phyloP scores from a whole-genome alignment of 2,797 vertebrate species.

The Pangasius mekongensis region DNA sequence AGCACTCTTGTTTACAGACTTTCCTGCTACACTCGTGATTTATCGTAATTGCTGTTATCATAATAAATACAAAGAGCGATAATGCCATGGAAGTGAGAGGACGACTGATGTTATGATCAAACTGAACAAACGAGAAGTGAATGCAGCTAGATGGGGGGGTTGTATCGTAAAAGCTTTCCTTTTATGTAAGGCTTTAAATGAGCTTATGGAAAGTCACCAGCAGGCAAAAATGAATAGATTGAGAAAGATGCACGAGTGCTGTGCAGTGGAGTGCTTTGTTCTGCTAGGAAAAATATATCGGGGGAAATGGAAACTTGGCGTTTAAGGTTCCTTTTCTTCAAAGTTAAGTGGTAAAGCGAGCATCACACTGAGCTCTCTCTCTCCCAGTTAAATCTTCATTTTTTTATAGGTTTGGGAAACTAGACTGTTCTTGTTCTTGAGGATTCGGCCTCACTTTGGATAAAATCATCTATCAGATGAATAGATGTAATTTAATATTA shows the following conservation, averaged over 20 bases:
- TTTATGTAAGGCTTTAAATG: conserved; percentile 10
- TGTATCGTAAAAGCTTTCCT: conserved; percentile 1
- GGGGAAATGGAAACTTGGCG: not conserved
- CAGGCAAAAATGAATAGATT: not conserved
- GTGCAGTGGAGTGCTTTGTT: conserved; percentile 1
- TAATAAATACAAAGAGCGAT: conserved; percentile 71
- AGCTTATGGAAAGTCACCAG: conserved; percentile 10
- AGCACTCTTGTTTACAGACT: conserved; percentile 68
- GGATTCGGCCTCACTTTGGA: not conserved
- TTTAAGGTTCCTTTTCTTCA: not conserved
- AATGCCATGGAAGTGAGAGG: conserved; percentile 15
- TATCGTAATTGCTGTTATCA: conserved; percentile 78
- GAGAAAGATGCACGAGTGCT: not conserved
- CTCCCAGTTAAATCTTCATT: not conserved
- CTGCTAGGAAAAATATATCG: not conserved
- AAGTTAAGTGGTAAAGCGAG: not conserved
- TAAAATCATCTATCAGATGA: not conserved
- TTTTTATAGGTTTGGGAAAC: not conserved
- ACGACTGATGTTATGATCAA: conserved; percentile 26
- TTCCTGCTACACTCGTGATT: conserved; percentile 70
- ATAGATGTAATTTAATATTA: not conserved
- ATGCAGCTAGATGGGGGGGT: not conserved
- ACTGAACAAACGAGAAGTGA: conserved; percentile 23
- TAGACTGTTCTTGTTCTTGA: not conserved
- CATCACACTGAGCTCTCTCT: not conserved